Conservation (phyloP, 2,113 vertebrate species). For the Rhagologus leucostigma region DNA sequence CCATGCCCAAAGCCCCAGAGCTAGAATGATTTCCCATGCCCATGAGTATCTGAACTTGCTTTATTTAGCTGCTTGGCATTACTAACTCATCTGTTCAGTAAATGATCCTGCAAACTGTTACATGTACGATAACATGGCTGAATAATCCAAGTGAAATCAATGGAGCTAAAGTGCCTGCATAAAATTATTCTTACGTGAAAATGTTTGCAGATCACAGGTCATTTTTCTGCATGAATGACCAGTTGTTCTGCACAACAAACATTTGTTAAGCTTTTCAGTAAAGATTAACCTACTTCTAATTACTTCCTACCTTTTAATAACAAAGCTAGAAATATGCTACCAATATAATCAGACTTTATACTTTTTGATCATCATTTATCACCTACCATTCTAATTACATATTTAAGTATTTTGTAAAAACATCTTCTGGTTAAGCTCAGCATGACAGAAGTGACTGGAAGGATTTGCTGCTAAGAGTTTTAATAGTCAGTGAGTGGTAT, state of each 20-base stretch:
- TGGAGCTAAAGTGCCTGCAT: not conserved
- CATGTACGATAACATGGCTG: not conserved
- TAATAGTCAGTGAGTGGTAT: not conserved
- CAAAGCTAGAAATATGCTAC: not conserved
- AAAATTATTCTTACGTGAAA: not conserved
- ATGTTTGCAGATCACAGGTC: not conserved
- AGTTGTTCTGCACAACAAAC: not conserved
- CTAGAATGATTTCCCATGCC: not conserved
- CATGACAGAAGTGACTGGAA: not conserved
- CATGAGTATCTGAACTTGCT: not conserved
- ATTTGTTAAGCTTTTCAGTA: not conserved
- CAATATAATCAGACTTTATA: not conserved
- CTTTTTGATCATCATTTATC: not conserved
- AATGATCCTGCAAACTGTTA: not conserved
- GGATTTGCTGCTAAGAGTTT: not conserved
- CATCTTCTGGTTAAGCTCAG: not conserved
- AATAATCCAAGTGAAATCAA: not conserved
- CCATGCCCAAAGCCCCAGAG: not conserved
- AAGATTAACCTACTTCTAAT: not conserved
- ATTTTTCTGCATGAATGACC: not conserved
- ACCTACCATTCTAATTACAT: not conserved
- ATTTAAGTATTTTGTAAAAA: not conserved
- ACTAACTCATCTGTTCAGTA: not conserved
- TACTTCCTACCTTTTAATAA: not conserved
- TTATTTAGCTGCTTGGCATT: not conserved